Base-by-base conservation (phyloP, 2,888 invertebrate species). In the Ellobium chinense region DNA sequence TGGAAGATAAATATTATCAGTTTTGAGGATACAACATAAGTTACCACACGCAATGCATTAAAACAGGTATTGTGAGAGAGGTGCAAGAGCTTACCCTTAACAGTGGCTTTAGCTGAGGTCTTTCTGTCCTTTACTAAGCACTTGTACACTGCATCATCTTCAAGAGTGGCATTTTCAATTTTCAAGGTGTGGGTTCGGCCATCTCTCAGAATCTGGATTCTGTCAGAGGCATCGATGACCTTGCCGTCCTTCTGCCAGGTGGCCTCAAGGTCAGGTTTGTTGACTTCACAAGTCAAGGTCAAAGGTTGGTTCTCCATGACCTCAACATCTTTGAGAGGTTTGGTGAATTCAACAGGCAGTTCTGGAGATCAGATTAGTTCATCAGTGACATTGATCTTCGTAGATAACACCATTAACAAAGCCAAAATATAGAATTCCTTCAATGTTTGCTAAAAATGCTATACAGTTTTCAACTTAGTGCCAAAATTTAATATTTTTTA, bases 121-220 rank as follows among this genome's bases (percentile, higher is more conserved):
- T 87, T 86, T 83, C 87, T 87, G 63, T 88, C 89, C 58, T 84
- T 83, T 18, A 88, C 78, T 39, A 82, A 74, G 68, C 84, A 85
- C 78, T 82, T 89, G 83, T 92, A 92, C 37, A 88, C 86, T 36
- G 90, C 91, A 70, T 89, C 88, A 84, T 93, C 93, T 31, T 89
- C 88, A 37, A 89, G 63, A 60, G 83, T 83, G 18, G 88, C 86
- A 54, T 87, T 84, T 18, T 85, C 85, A 77, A 91, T 86, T 77
- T 85, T 85, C 82, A 91, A 85, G 24, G 83, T 85, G 80, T 91
- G 89, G n/a, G 81, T 80, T 24, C 73, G 82, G 21, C 88, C 90
- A 31, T 89, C 86, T 14, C 85, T 83, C 12, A 78, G 78, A 60
- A 89, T 86, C 39, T 81, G 77, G 27, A 86, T 58, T 39, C 84